Percentiles rank a stretch among this genome's conserved stretches.
Evolutionary conservation across 2,888 invertebrate species (phyloP).

Genomic region (Peribatodes rhomboidaria): DNA sequence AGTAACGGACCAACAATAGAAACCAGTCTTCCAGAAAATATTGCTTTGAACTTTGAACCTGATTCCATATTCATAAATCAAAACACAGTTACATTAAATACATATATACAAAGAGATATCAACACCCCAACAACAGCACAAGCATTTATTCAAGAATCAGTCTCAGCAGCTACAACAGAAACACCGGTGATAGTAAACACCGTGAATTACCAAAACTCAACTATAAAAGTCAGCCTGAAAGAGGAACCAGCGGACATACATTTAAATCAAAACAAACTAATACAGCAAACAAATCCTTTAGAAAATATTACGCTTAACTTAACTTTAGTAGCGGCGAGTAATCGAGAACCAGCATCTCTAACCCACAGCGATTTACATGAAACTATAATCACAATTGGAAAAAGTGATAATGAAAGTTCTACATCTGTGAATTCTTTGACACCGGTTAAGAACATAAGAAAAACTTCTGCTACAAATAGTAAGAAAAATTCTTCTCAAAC

Average conservation of each 20-base stretch:
- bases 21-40: neutral
- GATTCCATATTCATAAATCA: neutral
- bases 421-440: neutral
- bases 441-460: neutral
- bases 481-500: neutral
- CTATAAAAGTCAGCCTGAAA: too few relatives aligned
- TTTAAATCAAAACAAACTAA: too few relatives aligned
- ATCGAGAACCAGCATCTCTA: neutral
- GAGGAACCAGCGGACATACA: neutral
- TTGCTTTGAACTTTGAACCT: neutral
- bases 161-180: too few relatives aligned
- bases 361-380: neutral
- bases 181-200: neutral
- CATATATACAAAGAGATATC: neutral
- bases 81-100: neutral
- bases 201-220: neutral
- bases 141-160: neutral
- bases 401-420: neutral
- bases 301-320: neutral
- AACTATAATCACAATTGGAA: neutral
- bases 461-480: neutral
- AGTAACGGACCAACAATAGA: neutral
- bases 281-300: constrained; percentile 1
- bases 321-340: neutral
- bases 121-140: neutral